Base-by-base conservation (phyloP, 2,797 vertebrate species). In the Pelodytes ibericus region DNA sequence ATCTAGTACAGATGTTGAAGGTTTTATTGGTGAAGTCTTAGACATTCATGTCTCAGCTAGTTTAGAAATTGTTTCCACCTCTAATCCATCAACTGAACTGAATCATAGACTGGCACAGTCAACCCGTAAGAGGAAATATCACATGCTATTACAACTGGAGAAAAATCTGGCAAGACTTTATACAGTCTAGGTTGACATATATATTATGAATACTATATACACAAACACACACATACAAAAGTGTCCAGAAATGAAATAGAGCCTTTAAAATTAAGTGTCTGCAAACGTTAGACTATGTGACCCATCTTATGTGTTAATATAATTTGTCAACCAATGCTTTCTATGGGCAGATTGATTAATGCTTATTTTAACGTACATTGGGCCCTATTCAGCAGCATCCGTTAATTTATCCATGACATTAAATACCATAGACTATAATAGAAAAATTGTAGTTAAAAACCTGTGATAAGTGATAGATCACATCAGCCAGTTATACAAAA, bases 21-120 rank as follows among this genome's bases (percentile, higher is more conserved):
- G 11, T 76, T 77, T 77, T 75, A 69, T 72, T 72, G 26, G 75
- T 65, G 39, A 77, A 65, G 69, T 67, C 61, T 77, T 66, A 77
- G 69, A 77, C 69, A 75, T 75, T 75, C 74, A 72, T 77, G 68
- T 72, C 49, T 77, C 75, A 71, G 61, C 75, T 72, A 71, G 69
- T 77, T 77, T 66, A 72, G 66, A 76, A 76, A 70, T 62, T 72
- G 69, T 72, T 77, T 77, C 69, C 68, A 72, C 75, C 39, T 72
- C 62, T 77, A 72, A 77, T 66, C 69, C 75, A 77, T 77, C 69
- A 72, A 77, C 51, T 60, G 51, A 51, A 77, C 36, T 66, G 69
- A 77, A 66, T 77, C 69, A 77, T 47, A 57, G 75, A 77, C 61
- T 66, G 69, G 69, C 69, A 72, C 27, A 29, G 61, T 51, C 24